Base-by-base conservation (phyloP, 2,797 vertebrate species). In the Garrulus glandarius region DNA sequence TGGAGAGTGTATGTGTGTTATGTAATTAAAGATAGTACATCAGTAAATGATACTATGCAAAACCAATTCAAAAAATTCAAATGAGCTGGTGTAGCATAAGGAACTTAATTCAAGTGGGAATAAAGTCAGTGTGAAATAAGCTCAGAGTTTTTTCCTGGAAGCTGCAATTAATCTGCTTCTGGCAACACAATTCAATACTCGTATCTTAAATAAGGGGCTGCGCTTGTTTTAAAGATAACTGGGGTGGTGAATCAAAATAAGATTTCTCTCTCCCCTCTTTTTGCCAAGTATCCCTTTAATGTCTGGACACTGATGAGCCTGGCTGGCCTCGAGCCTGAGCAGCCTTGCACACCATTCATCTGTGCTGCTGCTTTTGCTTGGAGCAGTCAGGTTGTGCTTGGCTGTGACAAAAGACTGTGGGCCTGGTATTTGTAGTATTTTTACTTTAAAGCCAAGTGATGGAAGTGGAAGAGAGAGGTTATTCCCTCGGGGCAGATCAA, bases 1-100 rank as follows among this genome's bases (percentile, higher is more conserved):
- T 87, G 91, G 95, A 92, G 91, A 95, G 84, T 57, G 86, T 92
- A 6, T 92, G 88, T 90, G 95, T 92, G 87, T 97, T 97, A 96
- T 97, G 86, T 96, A 97, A 97, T 97, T 97, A 97, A 97, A 97
- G 97, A 97, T 95, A 97, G 96, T 92, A 93, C 96, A 96, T 97
- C 97, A 92, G 96, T 95, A 96, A 96, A 96, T 97, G 95, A 97
- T 97, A 96, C 95, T 97, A 81, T 97, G 94, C 90, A 97, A 97
- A 97, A 96, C 95, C 96, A 97, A 96, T 96, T 97, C 96, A 96
- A 91, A 95, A 96, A 95, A 97, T 95, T 96, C 94, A 96, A 97
- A 97, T 96, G 92, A 96, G 87, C 64, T 15, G 27, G 68, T 93
- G 93, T 71, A 96, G 92, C 92, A 95, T 87, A 91, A 97, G 95